Base-by-base conservation (phyloP, 2,797 vertebrate genomes). In the Acanthiza pusilla region DNA sequence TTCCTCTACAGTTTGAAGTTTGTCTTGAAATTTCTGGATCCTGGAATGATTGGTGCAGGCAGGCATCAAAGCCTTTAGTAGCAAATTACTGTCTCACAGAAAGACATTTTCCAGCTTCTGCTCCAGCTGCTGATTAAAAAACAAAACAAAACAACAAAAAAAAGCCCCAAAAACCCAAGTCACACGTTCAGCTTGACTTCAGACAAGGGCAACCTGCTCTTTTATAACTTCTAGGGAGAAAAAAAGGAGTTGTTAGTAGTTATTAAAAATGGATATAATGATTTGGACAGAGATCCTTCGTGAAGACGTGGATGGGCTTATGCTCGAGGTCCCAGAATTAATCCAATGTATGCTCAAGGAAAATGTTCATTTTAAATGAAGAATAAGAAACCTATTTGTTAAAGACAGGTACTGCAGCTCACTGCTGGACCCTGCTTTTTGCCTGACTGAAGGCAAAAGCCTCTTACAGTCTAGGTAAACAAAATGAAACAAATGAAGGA, bases 71-170 rank as follows among this genome's bases (percentile, higher is more conserved):
- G 98, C 96, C 97, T 97, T 97, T 97, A 98, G 98, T 98, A 98
- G 98, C 98, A 98, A 98, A 98, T 98, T 98, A 98, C 97, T 97
- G 97, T 97, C 97, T 98, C 98, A 98, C 97, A 98, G 98, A 97
- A 98, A 98, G 98, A 98, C 94, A 98, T 98, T 98, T 98, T 98
- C 98, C 98, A 98, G 97, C 97, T 98, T 98, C 97, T 98, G 97
- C 96, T 98, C 97, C 98, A 97, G 97, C 97, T 98, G 98, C 98
- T 97, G 96, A 97, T 97, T 97, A 93, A 97, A 97, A 70, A 84
- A 19, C 29, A 40, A 82, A 87, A 71, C 25, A 54, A 75, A 80
- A 57, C 54, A 63, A 80, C 60, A 77, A 60, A 53, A 97, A 97
- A 95, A 97, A 38, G 62, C 40, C 38, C 65, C 48, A 93, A 94